Conservation (phyloP, 2,888 invertebrate genomes). For the Lysandra coridon region DNA sequence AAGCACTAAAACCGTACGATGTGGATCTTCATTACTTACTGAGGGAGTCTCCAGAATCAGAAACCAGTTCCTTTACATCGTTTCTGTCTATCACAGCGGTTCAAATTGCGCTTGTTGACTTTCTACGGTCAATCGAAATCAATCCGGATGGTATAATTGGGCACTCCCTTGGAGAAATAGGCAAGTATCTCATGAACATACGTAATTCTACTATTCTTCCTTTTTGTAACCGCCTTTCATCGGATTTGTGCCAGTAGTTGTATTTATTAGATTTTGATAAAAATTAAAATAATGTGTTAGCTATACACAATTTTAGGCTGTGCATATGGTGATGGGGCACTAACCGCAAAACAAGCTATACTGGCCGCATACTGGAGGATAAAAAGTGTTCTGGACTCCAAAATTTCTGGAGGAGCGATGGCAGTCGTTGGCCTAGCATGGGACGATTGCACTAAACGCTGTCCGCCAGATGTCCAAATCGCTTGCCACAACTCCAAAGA, state of each 20-base stretch:
- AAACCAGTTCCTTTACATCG: constrained; percentile 5
- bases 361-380: constrained; percentile 11
- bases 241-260: no score
- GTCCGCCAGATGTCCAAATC: constrained; percentile 6
- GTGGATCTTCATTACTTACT: constrained; percentile 16
- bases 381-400: background rate
- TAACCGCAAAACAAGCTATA: constrained; percentile 1
- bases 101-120: constrained; percentile 19
- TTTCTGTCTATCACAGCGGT: constrained; percentile 18
- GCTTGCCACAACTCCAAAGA: constrained; percentile 13
- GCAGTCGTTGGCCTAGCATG: constrained; percentile 6
- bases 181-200: constrained; percentile 6
- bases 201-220: no score
- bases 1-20: constrained; percentile 9
- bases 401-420: constrained; percentile 8
- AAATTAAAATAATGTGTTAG: background rate
- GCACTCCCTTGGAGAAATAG: constrained; percentile 26
- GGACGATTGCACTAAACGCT: constrained; percentile 18
- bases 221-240: no score
- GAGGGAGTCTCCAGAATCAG: background rate
- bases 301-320: background rate
- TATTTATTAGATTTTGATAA: no score
- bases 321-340: constrained; percentile 21
- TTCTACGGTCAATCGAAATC: constrained; percentile 20
- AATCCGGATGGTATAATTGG: constrained; percentile 24